phyloP scores from a whole-genome alignment of 2,888 invertebrate genomes.

The Lithophane ornitopus region DNA sequence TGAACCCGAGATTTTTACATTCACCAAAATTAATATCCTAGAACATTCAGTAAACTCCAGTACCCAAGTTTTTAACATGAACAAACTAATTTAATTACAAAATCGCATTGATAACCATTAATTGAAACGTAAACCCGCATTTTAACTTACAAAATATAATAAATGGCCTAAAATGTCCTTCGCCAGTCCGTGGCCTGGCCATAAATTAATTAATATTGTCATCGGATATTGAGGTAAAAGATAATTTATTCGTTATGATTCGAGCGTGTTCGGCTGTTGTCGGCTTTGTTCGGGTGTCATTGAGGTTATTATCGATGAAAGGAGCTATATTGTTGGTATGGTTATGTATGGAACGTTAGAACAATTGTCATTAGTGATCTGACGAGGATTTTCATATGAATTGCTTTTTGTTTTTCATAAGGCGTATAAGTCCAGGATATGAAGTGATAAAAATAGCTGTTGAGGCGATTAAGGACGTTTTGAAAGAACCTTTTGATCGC shows the following conservation, averaged over 20 bases:
- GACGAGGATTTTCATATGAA: background rate
- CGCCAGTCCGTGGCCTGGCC: background rate
- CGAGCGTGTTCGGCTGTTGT: constrained; percentile 14
- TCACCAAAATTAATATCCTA: background rate
- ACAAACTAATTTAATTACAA: constrained; percentile 30
- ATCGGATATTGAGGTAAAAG: constrained; percentile 46
- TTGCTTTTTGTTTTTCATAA: background rate
- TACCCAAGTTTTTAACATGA: background rate
- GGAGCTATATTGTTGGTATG: background rate
- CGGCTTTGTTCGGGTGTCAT: constrained; percentile 23
- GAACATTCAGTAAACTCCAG: background rate
- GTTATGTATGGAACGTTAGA: background rate
- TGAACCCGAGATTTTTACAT: no score
- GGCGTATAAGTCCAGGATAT: no score
- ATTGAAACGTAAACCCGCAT: constrained; percentile 5
- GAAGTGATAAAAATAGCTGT: no score
- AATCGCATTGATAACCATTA: constrained; percentile 22
- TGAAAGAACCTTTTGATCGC: no score
- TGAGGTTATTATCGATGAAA: constrained; percentile 24
- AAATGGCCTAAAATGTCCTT: constrained; percentile 14
- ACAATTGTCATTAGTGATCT: constrained; percentile 4
- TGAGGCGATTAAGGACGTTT: no score
- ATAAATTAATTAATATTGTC: constrained; percentile 51
- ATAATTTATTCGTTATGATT: constrained; percentile 47
- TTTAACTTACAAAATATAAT: constrained; percentile 7